These are phyloP conservation scores for Synanthedon myopaeformis DNA, from an alignment of 2,888 invertebrate species.

Conservation along the genomic window DNA sequence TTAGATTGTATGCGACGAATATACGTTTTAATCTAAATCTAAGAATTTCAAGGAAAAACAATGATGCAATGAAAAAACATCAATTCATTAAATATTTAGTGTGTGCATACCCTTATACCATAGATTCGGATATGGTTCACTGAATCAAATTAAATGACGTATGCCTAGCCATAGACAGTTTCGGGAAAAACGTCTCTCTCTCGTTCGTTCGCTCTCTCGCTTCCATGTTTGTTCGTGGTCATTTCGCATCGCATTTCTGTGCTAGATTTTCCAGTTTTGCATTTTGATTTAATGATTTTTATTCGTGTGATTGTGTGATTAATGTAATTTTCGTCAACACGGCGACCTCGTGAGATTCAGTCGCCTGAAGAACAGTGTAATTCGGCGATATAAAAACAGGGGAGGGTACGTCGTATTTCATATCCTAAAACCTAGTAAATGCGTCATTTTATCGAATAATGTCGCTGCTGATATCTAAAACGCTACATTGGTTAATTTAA, in stretches of 20 bases:
- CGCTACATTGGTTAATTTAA: constrained; percentile 23
- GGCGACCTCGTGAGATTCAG: constrained; percentile 63
- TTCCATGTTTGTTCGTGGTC: constrained; percentile 71
- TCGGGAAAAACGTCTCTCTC: constrained; percentile 48
- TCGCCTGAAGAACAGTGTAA: constrained; percentile 58
- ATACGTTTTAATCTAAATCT: too few species aligned
- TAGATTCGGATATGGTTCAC: constrained; percentile 6
- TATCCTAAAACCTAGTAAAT: constrained; percentile 64
- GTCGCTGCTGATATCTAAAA: constrained; percentile 33
- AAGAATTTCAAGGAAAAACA: too few species aligned
- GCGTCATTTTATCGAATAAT: constrained; percentile 68
- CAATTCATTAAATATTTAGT: too few species aligned
- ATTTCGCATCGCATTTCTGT: constrained; percentile 59
- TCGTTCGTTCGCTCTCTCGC: constrained; percentile 45
- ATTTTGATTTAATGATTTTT: constrained; percentile 53
- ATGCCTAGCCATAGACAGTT: constrained; percentile 32
- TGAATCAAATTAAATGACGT: constrained; percentile 25
- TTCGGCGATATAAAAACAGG: constrained; percentile 62
- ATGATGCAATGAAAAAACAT: too few species aligned
- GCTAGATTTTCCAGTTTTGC: constrained; percentile 62
- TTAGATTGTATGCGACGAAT: too few species aligned
- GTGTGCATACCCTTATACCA: not conserved
- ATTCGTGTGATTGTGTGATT: constrained; percentile 55
- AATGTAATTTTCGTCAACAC: constrained; percentile 61
- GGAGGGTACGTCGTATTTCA: constrained; percentile 66